Conservation (phyloP, 2,113 vertebrate species). For the Equus przewalskii region DNA sequence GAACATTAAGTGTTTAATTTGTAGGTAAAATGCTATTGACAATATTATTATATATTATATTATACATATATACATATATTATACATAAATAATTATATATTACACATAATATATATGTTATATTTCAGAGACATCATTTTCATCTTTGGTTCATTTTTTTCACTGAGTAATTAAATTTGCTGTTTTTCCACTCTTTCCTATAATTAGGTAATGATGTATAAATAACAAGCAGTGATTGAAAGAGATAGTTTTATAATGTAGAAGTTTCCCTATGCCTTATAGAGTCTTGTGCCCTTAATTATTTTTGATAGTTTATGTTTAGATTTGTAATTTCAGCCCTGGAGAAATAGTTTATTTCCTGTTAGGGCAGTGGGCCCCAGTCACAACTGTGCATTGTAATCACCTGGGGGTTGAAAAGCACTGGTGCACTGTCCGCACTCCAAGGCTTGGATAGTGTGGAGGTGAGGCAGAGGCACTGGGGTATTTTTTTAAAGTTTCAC, state of each 20-base stretch:
- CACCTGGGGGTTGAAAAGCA: not conserved
- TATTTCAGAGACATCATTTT: not conserved
- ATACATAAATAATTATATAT: too few species aligned
- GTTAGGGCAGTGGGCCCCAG: not conserved
- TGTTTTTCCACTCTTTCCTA: not conserved
- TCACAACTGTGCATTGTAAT: not conserved
- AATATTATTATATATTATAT: not conserved
- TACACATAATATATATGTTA: too few species aligned
- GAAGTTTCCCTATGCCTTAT: not conserved
- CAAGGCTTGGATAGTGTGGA: not conserved
- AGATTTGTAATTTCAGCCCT: not conserved
- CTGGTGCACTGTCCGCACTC: not conserved
- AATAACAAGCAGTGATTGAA: not conserved
- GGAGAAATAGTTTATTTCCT: slow-evolving; percentile 32
- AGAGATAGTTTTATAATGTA: slow-evolving; percentile 13
- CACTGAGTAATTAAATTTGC: not conserved
- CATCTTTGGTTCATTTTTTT: not conserved
- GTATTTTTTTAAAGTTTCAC: not conserved
- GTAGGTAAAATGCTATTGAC: not conserved
- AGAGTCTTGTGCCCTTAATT: not conserved
- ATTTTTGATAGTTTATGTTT: slow-evolving; percentile 21
- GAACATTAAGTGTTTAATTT: not conserved
- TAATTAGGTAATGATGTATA: not conserved
- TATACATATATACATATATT: too few species aligned
- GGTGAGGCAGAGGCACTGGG: not conserved